Percentiles rank a stretch among this genome's conserved stretches.
These are phyloP conservation scores for Hydrocynus forskahlii DNA, from an alignment of 2,797 vertebrate species.

Conservation along the genomic window DNA sequence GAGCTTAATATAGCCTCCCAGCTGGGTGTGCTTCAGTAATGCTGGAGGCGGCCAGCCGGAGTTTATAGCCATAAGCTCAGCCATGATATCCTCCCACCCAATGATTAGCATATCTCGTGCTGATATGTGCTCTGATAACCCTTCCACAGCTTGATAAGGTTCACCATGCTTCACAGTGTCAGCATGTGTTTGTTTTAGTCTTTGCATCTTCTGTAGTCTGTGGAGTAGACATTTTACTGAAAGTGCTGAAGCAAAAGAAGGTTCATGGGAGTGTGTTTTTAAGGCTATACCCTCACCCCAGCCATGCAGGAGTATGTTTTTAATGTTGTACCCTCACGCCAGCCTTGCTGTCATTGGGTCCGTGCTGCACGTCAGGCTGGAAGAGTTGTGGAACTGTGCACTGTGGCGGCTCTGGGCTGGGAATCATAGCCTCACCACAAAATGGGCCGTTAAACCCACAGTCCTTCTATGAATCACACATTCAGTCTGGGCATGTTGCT, in stretches of 20 bases:
- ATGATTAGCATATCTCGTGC: slow-evolving; percentile 42
- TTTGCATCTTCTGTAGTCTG: slow-evolving; percentile 4
- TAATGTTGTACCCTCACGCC: slow-evolving; percentile 4
- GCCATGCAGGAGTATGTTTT: slow-evolving; percentile 2
- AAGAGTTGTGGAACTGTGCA: slow-evolving; percentile 23
- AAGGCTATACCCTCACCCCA: slow-evolving; percentile 30
- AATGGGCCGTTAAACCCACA: slow-evolving; percentile 52
- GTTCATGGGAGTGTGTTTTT: slow-evolving; percentile 37
- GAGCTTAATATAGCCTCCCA: slow-evolving; percentile 62
- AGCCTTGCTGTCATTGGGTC: slow-evolving; percentile 39
- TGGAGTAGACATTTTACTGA: slow-evolving; percentile 11
- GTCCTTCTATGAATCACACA: slow-evolving; percentile 44
- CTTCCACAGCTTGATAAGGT: slow-evolving; percentile 32
- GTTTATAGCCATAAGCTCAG: slow-evolving; percentile 50
- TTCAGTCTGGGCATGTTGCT: slow-evolving; percentile 32
- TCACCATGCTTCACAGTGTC: slow-evolving; percentile 36
- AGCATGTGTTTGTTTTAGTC: not conserved
- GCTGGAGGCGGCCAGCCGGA: slow-evolving; percentile 40
- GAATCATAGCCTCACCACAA: slow-evolving; percentile 43
- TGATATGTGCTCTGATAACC: slow-evolving; percentile 48
- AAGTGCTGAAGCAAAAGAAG: slow-evolving; percentile 12
- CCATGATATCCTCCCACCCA: slow-evolving; percentile 48
- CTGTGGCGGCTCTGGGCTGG: slow-evolving; percentile 27
- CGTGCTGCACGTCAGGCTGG: slow-evolving; percentile 25
- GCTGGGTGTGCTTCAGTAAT: slow-evolving; percentile 55